phyloP scores from a whole-genome alignment of 1,140 invertebrate species.

The Drosophila mayri region DNA sequence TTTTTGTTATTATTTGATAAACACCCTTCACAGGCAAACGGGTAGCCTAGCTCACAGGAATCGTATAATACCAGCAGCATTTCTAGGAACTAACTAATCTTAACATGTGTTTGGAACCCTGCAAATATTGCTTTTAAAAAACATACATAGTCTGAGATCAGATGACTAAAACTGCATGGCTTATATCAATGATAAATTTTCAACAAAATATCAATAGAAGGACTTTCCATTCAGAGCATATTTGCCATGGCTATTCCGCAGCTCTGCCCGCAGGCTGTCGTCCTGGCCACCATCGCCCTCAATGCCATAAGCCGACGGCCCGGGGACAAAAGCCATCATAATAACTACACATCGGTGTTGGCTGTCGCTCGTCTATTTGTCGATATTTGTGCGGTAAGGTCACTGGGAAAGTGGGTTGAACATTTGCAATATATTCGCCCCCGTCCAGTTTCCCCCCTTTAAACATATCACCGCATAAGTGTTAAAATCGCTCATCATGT shows the following conservation, averaged over 20 bases:
- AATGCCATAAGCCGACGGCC: constrained; percentile 57
- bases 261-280: constrained; percentile 8
- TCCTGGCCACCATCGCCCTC: constrained; percentile 4
- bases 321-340: constrained; percentile 62
- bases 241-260: constrained; percentile 9
- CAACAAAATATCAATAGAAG: neutral
- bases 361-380: constrained; percentile 26
- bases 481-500: constrained; percentile 80
- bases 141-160: too few relatives aligned
- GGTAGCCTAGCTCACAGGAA: neutral
- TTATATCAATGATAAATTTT: neutral
- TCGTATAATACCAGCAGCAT: neutral
- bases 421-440: constrained; percentile 64
- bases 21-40: constrained; percentile 15
- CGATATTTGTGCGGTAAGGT: constrained; percentile 43
- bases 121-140: neutral
- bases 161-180: neutral
- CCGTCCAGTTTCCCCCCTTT: constrained; percentile 31
- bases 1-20: constrained; percentile 71
- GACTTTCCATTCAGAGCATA: neutral
- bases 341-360: constrained; percentile 64
- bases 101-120: too few relatives aligned
- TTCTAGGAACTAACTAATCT: too few relatives aligned
- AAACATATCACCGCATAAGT: constrained; percentile 74
- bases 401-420: constrained; percentile 71